phyloP scores from a whole-genome alignment of 2,888 invertebrate genomes.

The Caenorhabditis angaria region DNA sequence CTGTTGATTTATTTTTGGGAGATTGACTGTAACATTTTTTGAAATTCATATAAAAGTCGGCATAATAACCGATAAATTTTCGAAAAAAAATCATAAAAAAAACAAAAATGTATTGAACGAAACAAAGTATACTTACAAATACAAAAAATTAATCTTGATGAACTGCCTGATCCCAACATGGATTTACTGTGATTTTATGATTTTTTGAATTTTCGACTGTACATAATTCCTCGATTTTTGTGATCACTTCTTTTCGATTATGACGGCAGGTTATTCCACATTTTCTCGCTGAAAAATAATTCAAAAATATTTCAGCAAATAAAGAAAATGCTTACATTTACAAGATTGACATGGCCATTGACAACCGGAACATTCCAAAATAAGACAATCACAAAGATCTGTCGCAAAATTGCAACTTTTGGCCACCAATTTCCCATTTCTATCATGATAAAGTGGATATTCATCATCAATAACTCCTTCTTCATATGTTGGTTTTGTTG shows the following conservation, averaged over 20 bases:
- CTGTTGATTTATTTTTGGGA: not conserved
- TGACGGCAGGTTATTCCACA: constrained; percentile 24
- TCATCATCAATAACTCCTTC: not conserved
- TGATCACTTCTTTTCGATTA: constrained; percentile 21
- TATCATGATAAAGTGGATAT: constrained; percentile 15
- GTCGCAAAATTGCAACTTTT: not conserved
- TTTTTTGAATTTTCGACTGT: constrained; percentile 11
- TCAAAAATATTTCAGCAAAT: not conserved
- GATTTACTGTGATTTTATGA: constrained; percentile 5
- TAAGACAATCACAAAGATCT: constrained; percentile 33
- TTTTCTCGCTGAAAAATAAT: constrained; percentile 24
- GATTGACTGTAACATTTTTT: not conserved
- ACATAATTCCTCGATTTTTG: constrained; percentile 19
- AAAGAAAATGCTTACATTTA: constrained; percentile 19
- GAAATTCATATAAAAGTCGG: no score
- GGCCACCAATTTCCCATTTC: constrained; percentile 10
- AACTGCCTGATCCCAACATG: not conserved
- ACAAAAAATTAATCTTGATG: no score
- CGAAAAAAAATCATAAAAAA: no score
- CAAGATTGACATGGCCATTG: constrained; percentile 30
- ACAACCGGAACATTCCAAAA: constrained; percentile 19
- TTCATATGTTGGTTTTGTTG: not conserved
- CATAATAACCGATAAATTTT: no score
- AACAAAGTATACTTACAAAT: no score
- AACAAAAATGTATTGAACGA: no score